phyloP scores from a whole-genome alignment of 2,797 vertebrate genomes.

The Loris lydekkerianus region DNA sequence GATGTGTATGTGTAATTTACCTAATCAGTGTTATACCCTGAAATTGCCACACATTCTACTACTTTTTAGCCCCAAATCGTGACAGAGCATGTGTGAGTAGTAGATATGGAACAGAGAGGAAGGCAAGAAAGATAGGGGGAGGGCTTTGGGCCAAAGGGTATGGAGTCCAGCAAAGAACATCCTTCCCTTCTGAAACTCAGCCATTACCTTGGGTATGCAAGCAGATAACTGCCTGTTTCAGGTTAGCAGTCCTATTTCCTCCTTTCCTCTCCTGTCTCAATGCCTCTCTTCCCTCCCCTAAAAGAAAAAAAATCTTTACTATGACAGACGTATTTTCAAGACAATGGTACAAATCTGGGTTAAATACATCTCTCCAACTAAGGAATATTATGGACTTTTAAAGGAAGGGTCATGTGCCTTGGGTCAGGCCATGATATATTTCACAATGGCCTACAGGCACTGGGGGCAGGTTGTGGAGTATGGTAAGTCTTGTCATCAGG shows the following conservation, averaged over 20 bases:
- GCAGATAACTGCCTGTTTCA: conserved; percentile 14
- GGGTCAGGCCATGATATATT: not conserved
- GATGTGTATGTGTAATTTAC: conserved; percentile 38
- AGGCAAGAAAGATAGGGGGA: conserved; percentile 25
- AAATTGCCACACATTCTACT: conserved; percentile 34
- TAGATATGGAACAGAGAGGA: not conserved
- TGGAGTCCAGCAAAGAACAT: not conserved
- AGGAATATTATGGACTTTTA: not conserved
- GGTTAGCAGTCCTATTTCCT: conserved; percentile 1
- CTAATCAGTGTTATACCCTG: conserved; percentile 6
- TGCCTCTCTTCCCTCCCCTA: too few species aligned
- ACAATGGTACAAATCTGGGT: not conserved
- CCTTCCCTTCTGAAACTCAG: not conserved
- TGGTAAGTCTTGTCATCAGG: not conserved
- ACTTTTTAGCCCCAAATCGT: conserved; percentile 25
- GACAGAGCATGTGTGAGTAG: not conserved
- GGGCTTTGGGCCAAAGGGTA: not conserved
- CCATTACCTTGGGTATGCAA: conserved; percentile 45
- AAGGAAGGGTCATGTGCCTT: not conserved
- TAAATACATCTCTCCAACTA: not conserved
- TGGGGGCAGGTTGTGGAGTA: not conserved
- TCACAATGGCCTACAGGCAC: not conserved
- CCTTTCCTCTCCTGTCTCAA: not conserved
- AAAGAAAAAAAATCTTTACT: not conserved
- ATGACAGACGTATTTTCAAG: not conserved